These are phyloP conservation scores for Enteromius anoplus DNA, from an alignment of 2,797 vertebrate genomes.

Conservation along the genomic window DNA sequence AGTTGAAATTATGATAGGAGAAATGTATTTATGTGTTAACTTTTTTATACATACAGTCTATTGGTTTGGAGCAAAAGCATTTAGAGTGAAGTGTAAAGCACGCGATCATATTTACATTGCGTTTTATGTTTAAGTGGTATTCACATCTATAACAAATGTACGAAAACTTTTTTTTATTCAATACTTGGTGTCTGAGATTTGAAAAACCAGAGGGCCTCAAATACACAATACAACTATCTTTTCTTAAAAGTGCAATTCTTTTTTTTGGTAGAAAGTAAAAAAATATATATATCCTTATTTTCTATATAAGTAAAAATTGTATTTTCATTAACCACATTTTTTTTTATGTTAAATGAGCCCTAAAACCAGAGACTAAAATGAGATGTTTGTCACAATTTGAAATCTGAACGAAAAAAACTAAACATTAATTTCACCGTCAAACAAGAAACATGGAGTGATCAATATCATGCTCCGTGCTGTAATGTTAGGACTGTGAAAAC, in stretches of 20 bases:
- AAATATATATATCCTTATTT: constrained; percentile 85
- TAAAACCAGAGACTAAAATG: constrained; percentile 76
- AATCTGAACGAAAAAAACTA: constrained; percentile 73
- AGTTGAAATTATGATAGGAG: constrained; percentile 69
- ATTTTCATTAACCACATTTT: constrained; percentile 79
- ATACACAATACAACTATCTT: constrained; percentile 75
- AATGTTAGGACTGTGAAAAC: constrained; percentile 48
- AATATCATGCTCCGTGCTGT: constrained; percentile 65
- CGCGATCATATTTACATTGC: constrained; percentile 74
- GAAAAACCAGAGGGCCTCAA: constrained; percentile 75
- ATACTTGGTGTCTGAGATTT: constrained; percentile 68
- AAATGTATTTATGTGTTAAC: constrained; percentile 41
- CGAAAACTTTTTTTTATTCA: constrained; percentile 69
- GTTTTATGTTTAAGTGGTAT: constrained; percentile 64
- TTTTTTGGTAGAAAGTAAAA: constrained; percentile 82
- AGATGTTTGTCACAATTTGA: constrained; percentile 72
- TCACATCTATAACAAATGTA: constrained; percentile 75
- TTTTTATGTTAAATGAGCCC: constrained; percentile 65
- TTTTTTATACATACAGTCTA: constrained; percentile 73
- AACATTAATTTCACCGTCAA: constrained; percentile 71
- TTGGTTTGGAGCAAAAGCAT: constrained; percentile 77
- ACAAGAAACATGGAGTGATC: constrained; percentile 22
- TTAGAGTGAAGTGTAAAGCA: constrained; percentile 73
- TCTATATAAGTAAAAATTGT: constrained; percentile 84
- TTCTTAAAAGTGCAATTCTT: constrained; percentile 79